Evolutionary conservation across 2,797 vertebrate species (phyloP), one percentile per base, ranked within the genome.

Genomic region (Champsocephalus gunnari): DNA sequence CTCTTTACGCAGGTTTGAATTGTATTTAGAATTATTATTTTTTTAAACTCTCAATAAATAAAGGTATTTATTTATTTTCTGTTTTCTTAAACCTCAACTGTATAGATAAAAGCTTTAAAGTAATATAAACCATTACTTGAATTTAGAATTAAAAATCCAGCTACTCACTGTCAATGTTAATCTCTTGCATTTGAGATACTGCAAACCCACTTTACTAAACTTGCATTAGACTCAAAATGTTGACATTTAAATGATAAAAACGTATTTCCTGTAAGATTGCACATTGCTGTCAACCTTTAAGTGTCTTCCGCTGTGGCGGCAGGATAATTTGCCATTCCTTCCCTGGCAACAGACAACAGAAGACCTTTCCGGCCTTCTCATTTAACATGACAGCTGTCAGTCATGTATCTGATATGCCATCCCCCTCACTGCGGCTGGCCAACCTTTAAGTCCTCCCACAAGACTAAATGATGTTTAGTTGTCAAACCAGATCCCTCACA

Each of bases 351-450:
- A 74, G 81, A 84, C 89, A 86, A 68, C 78, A 61, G n/a, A 70
- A 66, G 82, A 81, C 50, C 72, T 62, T 41, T 66, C 61, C 82
- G 78, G 80, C 78, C 80, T 85, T 87, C 66, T 91, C 67, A 71
- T 76, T 66, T 64, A 62, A 72, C 51, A 61, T 66, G 71, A 74
- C 87, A 81, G 64, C 77, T 85, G 84, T 79, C 91, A 87, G 43
- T 88, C 75, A 71, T 0, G 10, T 9, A 21, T 66, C 73, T 77
- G 71, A 85, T 70, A 54, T 61, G 65, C 4, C 1, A 43, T 58
- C 21, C 55, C 56, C 24, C 6, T 5, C 13, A 45, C 14, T 41
- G 32, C 24, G 13, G 62, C 62, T 44, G 66, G 53, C 79, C 83
- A 84, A 88, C 85, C 82, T 88, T 87, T 58, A 79, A 82, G 60